phyloP scores from a whole-genome alignment of 2,888 invertebrate genomes.

The Apodemia zela region DNA sequence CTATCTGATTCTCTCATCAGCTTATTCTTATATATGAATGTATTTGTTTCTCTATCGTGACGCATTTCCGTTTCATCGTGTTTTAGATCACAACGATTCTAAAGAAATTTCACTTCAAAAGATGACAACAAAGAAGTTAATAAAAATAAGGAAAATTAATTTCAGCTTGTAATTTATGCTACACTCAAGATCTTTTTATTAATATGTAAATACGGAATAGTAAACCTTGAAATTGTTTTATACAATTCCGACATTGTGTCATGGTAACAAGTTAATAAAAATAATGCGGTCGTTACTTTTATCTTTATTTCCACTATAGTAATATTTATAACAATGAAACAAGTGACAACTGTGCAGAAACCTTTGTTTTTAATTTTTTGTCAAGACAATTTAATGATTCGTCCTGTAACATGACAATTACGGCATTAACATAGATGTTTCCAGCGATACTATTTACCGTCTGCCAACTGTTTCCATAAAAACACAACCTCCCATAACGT shows the following conservation, averaged over 20 bases:
- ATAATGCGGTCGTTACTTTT: not conserved
- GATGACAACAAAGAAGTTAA: no score
- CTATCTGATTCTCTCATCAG: no score
- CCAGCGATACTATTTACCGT: constrained; percentile 3
- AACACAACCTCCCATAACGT: constrained; percentile 7
- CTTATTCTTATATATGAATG: no score
- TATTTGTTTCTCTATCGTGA: no score
- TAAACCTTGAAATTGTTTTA: not conserved
- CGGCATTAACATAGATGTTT: constrained; percentile 7
- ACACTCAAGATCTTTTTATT: not conserved
- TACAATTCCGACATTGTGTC: not conserved
- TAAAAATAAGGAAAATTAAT: no score
- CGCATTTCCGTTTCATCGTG: no score
- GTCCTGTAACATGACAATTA: constrained; percentile 8
- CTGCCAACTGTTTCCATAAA: constrained; percentile 11
- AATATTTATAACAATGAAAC: constrained; percentile 7
- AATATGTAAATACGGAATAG: not conserved
- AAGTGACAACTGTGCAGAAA: constrained; percentile 15
- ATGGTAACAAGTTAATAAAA: not conserved
- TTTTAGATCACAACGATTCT: no score
- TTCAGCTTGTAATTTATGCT: not conserved
- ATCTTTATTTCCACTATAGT: not conserved
- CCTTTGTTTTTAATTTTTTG: constrained; percentile 13
- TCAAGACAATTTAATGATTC: constrained; percentile 2
- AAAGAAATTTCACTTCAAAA: no score